Percentiles rank a stretch among this genome's conserved stretches.
These are phyloP conservation scores for Hydrozoanthus gracilis DNA, from an alignment of 92 coral and sea anemone species.

Conservation along the genomic window DNA sequence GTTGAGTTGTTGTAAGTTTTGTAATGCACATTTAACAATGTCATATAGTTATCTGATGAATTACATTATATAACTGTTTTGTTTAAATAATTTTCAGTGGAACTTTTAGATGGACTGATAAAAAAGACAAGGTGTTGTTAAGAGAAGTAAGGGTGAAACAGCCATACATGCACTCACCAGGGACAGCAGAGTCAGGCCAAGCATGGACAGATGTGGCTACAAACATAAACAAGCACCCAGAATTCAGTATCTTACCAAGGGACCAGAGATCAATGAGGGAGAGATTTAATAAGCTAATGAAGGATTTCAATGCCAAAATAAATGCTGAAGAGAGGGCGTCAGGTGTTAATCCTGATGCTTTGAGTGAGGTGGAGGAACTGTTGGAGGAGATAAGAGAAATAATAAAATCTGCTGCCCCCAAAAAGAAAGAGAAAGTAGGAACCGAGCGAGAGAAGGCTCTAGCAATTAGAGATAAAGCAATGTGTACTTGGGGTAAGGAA, in stretches of 20 bases:
- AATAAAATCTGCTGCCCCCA: conserved; percentile 32
- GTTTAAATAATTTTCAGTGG: conserved; percentile 35
- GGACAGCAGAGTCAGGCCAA: conserved; percentile 61
- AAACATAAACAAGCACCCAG: conserved; percentile 47
- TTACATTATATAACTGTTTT: background rate
- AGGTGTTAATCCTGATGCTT: conserved; percentile 56
- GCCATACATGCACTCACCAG: conserved; percentile 50
- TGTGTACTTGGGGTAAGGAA: conserved; percentile 48
- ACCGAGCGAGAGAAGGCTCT: background rate
- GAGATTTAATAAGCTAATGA: conserved; percentile 54
- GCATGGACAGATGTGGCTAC: conserved; percentile 50
- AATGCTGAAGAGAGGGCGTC: conserved; percentile 57
- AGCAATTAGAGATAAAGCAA: conserved; percentile 36
- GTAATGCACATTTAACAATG: background rate
- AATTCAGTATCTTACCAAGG: conserved; percentile 47
- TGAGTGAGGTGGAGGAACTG: conserved; percentile 53
- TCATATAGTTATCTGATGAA: background rate
- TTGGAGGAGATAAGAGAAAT: conserved; percentile 60
- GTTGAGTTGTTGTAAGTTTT: background rate
- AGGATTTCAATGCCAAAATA: conserved; percentile 55
- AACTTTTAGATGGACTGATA: conserved; percentile 53
- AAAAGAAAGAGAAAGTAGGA: conserved; percentile 2
- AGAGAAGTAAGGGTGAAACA: conserved; percentile 52
- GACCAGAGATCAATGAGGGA: conserved; percentile 63
- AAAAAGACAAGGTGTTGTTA: conserved; percentile 45